Evolutionary conservation across 2,888 invertebrate genomes (phyloP), one percentile per base, ranked within the genome.

Genomic region (Ophion obscuratus): DNA sequence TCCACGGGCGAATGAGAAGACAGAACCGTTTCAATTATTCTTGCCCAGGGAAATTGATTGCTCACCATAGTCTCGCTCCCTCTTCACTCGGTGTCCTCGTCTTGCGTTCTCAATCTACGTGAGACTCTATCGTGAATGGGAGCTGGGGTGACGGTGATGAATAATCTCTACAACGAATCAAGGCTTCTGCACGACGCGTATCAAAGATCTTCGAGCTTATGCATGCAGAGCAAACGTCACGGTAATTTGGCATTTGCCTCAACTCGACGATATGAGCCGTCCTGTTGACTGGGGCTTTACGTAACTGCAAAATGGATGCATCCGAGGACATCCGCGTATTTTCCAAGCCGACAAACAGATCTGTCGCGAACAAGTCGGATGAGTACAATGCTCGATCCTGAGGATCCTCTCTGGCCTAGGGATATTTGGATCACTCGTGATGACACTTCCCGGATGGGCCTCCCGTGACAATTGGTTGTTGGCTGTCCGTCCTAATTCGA

Each of bases 11-110:
- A 81, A 68, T 74, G 79, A 73, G 20, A 44, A 80, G 75, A 79
- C 79, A 57, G 76, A 80, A 71, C 71, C 85, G 66, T 79, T 85
- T 73, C 81, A 81, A 84, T 84, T 76, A 84, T 81, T 84, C 81
- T 77, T 61, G 73, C n/a, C 79, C 59, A 36, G 70, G 85, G 17
- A 57, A 82, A 83, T 85, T 73, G 76, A 85, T 85, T 73, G 80
- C 71, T 76, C 67, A 24, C 47, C 66, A 36, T 70, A 10, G 79
- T 81, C 64, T 66, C 47, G 57, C 53, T 80, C 27, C 57, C 66
- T 66, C 40, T 67, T 66, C 78, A 7, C 47, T 14, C 66, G n/a
- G 53, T 53, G 27, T 70, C 20, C 66, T 57, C 36, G 47, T 24
- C 27, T n/a, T 57, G 61, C 44, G 24, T 67, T 83, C 53, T 66